Evolutionary conservation across 1,140 invertebrate genomes (phyloP), one percentile per base, ranked within the genome.

Genomic region (Drosophila punjabiensis): DNA sequence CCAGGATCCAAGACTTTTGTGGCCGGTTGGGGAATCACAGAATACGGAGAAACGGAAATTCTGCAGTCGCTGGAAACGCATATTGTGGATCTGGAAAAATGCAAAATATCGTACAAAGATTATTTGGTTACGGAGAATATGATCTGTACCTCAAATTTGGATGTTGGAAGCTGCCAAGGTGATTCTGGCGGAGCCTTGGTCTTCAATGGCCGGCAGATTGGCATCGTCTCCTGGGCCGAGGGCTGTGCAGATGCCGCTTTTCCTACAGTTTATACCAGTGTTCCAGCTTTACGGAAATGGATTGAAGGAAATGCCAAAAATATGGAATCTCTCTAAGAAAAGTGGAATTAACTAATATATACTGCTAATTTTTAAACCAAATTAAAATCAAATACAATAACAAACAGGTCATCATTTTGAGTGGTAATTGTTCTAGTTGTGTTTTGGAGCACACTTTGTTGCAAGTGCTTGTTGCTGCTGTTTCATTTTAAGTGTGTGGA

Each of bases 161-260:
- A 59, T 18, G 18, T 18, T 24, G 63, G 63, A 8, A 43, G 28
- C 1, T 65, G 63, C 20, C 52, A 41, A 11, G 63, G 63, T 7
- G 63, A 65, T n/a, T 65, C 63, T 8, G 63, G 63, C 7, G 63
- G 63, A 43, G 35, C 63, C 13, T 20, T 65, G 28, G 63, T 65
- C 7, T 18, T 65, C 8, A 37, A 65, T 16, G 33, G 20, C 35
- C 9, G 10, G 0, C 63, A 58, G 28, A 18, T 65, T 35, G 63
- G 63, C 28, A 65, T 65, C 1, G 63, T 65, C 2, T 65, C 63
- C 30, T 65, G 63, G 63, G 63, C 35, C 28, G 63, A n/a, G 4
- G 52, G 14, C 28, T 65, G 63, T 56, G 62, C 62, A 1, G 48
- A 65, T 58, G 28, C 52, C 8, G 32, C 10, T 14, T 65, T 39